A percentile compares a stretch with the other conserved stretches of the same genome.
phyloP scores from a whole-genome alignment of 2,888 invertebrate species.

The Troides helena region DNA sequence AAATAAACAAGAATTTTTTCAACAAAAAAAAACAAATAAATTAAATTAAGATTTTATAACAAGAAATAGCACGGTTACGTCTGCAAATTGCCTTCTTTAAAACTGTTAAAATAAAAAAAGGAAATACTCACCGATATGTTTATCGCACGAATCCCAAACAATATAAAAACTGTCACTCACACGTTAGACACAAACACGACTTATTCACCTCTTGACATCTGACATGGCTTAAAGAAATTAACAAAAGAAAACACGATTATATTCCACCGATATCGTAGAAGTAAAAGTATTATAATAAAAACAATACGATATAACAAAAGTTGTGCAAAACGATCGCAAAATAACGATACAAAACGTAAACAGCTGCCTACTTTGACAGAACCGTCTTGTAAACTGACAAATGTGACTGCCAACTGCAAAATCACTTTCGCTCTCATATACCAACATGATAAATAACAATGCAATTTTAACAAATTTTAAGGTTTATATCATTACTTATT shows the following conservation, averaged over 20 bases:
- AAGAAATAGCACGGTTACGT: slow-evolving; percentile 13
- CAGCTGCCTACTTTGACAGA: slow-evolving; percentile 78
- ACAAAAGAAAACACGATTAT: slow-evolving; percentile 56
- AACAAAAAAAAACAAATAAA: background rate
- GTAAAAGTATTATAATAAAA: slow-evolving; percentile 70
- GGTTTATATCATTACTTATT: too few species aligned
- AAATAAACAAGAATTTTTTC: too few species aligned
- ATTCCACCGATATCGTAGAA: slow-evolving; percentile 58
- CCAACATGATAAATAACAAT: slow-evolving; percentile 42
- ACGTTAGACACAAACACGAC: slow-evolving; percentile 72
- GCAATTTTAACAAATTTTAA: too few species aligned
- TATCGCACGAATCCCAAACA: slow-evolving; percentile 76
- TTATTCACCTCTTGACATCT: slow-evolving; percentile 79
- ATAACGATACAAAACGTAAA: slow-evolving; percentile 78
- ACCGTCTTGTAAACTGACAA: slow-evolving; percentile 72
- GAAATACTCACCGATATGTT: slow-evolving; percentile 73
- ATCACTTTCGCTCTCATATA: slow-evolving; percentile 62
- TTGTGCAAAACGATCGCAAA: slow-evolving; percentile 76
- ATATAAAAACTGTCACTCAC: slow-evolving; percentile 75
- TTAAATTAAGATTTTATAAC: slow-evolving; percentile 1
- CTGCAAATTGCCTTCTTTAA: slow-evolving; percentile 7
- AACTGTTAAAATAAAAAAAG: slow-evolving; percentile 38
- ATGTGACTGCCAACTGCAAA: slow-evolving; percentile 62
- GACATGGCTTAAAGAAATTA: slow-evolving; percentile 64
- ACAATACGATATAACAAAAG: slow-evolving; percentile 74